Conservation (phyloP, 2,888 invertebrate genomes). For the Germaria angustata region DNA sequence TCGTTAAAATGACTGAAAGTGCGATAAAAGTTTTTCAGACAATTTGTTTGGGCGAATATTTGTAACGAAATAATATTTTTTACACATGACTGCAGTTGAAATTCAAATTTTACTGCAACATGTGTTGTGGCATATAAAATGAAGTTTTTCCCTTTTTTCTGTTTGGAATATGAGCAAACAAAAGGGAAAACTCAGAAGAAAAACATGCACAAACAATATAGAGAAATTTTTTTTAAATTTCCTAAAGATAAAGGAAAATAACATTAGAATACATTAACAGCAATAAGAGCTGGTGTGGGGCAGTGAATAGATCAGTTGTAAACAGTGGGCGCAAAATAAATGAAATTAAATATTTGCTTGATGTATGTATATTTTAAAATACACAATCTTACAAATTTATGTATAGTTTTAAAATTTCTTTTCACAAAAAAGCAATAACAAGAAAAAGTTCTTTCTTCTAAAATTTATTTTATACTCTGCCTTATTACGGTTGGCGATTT, state of each 20-base stretch:
- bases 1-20: constrained; percentile 32
- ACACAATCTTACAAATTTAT: too few relatives aligned
- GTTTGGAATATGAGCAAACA: neutral
- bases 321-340: too few relatives aligned
- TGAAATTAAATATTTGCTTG: too few relatives aligned
- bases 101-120: constrained; percentile 39
- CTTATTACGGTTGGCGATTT: too few relatives aligned
- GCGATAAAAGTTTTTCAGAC: constrained; percentile 28
- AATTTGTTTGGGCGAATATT: constrained; percentile 1
- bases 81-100: neutral
- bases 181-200: neutral
- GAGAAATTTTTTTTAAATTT: neutral
- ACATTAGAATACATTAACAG: neutral
- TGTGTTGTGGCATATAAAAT: constrained; percentile 35
- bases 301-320: too few relatives aligned
- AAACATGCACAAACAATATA: constrained; percentile 1
- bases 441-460: too few relatives aligned
- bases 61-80: neutral
- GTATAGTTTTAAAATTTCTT: too few relatives aligned
- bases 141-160: neutral
- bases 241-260: neutral
- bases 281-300: neutral
- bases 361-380: too few relatives aligned
- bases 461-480: too few relatives aligned
- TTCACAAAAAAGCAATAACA: too few relatives aligned